These are phyloP conservation scores for Lithophane semibrunnea DNA, from an alignment of 2,888 invertebrate species.

Conservation along the genomic window DNA sequence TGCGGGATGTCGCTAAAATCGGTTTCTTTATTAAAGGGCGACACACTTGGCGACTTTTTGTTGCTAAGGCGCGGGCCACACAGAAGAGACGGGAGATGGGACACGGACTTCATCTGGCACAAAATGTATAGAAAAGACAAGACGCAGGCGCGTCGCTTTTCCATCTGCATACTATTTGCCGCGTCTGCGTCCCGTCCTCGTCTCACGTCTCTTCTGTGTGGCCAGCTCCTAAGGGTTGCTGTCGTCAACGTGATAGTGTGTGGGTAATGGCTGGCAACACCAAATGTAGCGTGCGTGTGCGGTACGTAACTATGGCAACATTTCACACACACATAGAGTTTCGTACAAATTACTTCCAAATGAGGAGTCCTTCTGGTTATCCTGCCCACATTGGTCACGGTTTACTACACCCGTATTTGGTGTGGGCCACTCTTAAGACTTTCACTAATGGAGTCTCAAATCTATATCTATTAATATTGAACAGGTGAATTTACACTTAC, in stretches of 20 bases:
- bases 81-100: too few relatives aligned
- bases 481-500: background rate
- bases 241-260: too few relatives aligned
- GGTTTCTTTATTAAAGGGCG: conserved; percentile 54
- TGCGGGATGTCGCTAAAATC: conserved; percentile 70
- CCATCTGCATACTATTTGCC: too few relatives aligned
- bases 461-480: background rate
- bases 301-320: too few relatives aligned
- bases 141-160: too few relatives aligned
- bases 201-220: too few relatives aligned
- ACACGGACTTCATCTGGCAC: too few relatives aligned
- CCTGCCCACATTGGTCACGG: background rate
- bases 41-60: conserved; percentile 35
- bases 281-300: background rate
- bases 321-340: too few relatives aligned
- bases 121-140: too few relatives aligned
- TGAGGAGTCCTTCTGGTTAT: background rate
- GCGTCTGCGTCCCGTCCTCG: too few relatives aligned
- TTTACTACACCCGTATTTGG: background rate
- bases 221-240: too few relatives aligned
- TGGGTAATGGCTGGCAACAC: background rate
- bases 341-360: too few relatives aligned
- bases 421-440: background rate
- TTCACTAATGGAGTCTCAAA: background rate
- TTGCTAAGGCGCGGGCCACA: background rate